Conservation (phyloP, 2,797 vertebrate genomes). For the Pogoniulus pusillus region DNA sequence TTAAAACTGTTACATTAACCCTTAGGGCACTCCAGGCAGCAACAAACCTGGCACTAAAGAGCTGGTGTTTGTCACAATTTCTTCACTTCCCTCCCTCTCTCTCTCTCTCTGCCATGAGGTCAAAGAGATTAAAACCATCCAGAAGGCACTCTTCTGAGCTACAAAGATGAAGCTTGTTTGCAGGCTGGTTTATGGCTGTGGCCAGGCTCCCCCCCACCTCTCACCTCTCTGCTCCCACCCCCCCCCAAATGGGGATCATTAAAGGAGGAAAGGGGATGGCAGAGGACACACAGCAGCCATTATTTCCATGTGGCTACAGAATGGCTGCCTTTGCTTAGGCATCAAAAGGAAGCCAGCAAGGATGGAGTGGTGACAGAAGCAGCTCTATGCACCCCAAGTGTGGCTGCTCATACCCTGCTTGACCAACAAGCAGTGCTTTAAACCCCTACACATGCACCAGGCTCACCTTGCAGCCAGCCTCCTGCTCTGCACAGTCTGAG, state of each 20-base stretch:
- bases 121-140: constrained; percentile 55
- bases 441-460: fast-evolving
- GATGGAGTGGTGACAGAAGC: background rate
- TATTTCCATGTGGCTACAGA: background rate
- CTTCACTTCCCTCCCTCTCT: background rate
- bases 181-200: background rate
- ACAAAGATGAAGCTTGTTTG: constrained; percentile 18
- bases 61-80: constrained; percentile 32
- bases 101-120: background rate
- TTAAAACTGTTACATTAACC: constrained; percentile 43
- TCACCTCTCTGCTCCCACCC: background rate
- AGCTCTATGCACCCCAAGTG: background rate
- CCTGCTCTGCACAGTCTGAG: fast-evolving
- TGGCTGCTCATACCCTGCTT: background rate
- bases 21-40: constrained; percentile 15
- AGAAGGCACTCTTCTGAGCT: constrained; percentile 4
- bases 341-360: background rate
- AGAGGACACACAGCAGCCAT: background rate
- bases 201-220: background rate
- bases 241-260: background rate
- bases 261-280: background rate
- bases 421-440: background rate
- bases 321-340: background rate
- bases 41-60: constrained; percentile 60
- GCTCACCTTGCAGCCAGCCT: fast-evolving